A percentile compares a stretch with the other conserved stretches of the same genome.
phyloP scores from a whole-genome alignment of 2,797 vertebrate species.

The Tragelaphus eurycerus region DNA sequence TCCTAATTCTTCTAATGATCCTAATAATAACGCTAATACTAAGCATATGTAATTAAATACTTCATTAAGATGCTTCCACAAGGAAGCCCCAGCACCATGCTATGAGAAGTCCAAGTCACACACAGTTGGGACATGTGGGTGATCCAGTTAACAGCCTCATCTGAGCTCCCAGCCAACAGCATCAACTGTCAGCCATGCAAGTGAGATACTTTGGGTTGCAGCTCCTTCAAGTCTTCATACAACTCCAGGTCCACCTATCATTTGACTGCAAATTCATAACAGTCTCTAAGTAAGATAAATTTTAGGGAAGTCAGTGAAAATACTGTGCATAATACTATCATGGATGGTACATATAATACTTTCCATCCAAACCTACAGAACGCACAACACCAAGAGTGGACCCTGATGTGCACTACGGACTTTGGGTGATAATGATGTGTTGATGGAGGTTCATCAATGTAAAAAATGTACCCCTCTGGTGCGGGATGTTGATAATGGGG shows the following conservation, averaged over 20 bases:
- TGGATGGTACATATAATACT: too few species aligned
- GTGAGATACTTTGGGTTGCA: background rate
- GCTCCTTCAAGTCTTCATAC: background rate
- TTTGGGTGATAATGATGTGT: background rate
- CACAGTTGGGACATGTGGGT: too few species aligned
- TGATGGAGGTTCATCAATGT: rapidly evolving
- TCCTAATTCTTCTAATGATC: background rate
- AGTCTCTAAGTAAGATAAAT: background rate
- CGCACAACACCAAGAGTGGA: background rate
- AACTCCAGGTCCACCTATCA: background rate
- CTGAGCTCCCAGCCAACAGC: background rate
- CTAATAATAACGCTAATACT: background rate
- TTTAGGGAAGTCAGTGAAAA: background rate
- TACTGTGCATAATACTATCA: background rate
- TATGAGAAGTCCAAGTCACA: background rate
- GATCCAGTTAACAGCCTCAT: background rate
- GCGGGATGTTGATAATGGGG: background rate
- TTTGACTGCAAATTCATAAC: background rate
- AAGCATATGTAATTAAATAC: background rate
- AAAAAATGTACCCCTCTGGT: background rate
- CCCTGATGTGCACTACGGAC: background rate
- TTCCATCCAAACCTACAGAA: background rate
- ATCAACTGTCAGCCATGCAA: background rate
- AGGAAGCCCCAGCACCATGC: background rate
- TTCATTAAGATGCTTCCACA: background rate